Percentiles rank a stretch among this genome's conserved stretches.
Evolutionary conservation across 2,797 vertebrate species (phyloP).

Genomic region (Gadopsis marmoratus): DNA sequence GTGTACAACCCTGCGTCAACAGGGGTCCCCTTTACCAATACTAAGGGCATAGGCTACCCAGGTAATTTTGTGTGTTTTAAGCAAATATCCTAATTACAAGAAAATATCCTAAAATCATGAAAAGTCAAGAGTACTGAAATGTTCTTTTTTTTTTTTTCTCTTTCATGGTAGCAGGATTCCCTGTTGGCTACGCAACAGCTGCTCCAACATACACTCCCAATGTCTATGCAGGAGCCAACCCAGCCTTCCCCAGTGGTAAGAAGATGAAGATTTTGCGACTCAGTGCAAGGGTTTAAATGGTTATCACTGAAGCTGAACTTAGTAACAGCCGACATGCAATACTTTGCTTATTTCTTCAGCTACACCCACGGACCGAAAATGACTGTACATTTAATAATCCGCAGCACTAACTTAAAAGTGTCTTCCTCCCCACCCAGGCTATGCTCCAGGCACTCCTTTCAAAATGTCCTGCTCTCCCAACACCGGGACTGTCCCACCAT

Average conservation of each 20-base stretch:
- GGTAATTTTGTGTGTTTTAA: slow-evolving; percentile 80
- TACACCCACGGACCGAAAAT: not conserved
- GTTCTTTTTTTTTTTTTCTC: not conserved
- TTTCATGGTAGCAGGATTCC: slow-evolving; percentile 90
- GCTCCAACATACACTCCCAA: slow-evolving; percentile 93
- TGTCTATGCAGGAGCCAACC: slow-evolving; percentile 94
- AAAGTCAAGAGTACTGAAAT: not conserved
- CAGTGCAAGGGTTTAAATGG: not conserved
- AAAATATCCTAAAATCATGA: not conserved
- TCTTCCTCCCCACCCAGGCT: slow-evolving; percentile 84
- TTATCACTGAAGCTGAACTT: not conserved
- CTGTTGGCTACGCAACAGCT: slow-evolving; percentile 92
- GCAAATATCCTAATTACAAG: not conserved
- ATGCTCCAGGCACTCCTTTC: slow-evolving; percentile 94
- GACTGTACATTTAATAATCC: not conserved
- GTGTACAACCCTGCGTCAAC: slow-evolving; percentile 97
- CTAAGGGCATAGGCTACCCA: slow-evolving; percentile 97
- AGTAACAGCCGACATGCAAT: not conserved
- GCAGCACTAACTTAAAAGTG: not conserved
- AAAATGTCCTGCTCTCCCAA: slow-evolving; percentile 98
- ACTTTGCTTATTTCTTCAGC: not conserved
- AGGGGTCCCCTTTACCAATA: slow-evolving; percentile 97
- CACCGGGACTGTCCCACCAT: slow-evolving; percentile 93
- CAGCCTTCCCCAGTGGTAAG: slow-evolving; percentile 93
- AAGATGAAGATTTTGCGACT: slow-evolving; percentile 6